Evolutionary conservation across 2,113 vertebrate species (phyloP).

Genomic region (Nettapus auritus): DNA sequence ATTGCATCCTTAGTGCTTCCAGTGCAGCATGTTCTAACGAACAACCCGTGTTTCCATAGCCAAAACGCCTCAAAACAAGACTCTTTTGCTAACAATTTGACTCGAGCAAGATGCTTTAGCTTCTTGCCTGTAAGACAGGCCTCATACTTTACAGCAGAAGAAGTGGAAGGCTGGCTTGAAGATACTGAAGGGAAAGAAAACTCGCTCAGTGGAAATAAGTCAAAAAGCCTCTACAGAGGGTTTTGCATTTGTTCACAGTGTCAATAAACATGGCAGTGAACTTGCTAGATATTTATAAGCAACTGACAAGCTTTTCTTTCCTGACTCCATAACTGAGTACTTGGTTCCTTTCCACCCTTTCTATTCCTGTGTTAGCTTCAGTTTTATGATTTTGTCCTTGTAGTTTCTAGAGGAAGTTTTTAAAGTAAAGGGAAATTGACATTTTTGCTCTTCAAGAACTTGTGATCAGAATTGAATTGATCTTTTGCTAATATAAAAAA

Average conservation of each 20-base stretch:
- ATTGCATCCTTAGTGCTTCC: neutral
- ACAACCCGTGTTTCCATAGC: neutral
- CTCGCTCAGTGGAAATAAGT: neutral
- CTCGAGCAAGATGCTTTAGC: neutral
- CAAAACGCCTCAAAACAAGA: neutral
- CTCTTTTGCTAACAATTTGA: neutral
- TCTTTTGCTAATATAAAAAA: neutral
- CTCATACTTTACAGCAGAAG: neutral
- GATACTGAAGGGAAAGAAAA: neutral
- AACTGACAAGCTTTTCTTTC: neutral
- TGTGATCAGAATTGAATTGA: neutral
- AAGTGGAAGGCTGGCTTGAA: neutral
- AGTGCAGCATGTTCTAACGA: neutral
- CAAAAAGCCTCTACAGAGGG: neutral
- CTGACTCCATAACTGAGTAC: neutral
- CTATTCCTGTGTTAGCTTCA: neutral
- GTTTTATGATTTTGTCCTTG: neutral
- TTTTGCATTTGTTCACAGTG: neutral
- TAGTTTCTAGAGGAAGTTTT: neutral
- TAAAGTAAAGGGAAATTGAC: neutral
- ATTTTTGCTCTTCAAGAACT: neutral
- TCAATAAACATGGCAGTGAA: neutral
- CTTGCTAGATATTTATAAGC: neutral
- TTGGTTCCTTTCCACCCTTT: neutral
- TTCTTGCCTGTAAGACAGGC: neutral